These are phyloP conservation scores for Nixonia krombeini DNA, from an alignment of 1,140 invertebrate genomes.

Conservation along the genomic window DNA sequence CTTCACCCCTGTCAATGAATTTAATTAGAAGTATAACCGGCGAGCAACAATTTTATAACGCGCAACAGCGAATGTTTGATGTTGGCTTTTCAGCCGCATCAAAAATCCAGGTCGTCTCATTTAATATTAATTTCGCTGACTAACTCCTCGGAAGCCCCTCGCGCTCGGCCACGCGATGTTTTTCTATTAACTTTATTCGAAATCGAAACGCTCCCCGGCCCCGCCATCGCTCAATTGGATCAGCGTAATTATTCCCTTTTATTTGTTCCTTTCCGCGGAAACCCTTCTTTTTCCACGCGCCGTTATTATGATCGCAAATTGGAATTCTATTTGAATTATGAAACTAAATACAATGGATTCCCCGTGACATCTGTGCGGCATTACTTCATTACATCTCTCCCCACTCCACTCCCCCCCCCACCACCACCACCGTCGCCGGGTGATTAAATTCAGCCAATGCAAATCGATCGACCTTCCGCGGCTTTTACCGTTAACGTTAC, in stretches of 20 bases:
- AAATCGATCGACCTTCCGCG: too few species aligned
- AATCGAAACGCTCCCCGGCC: slow-evolving; percentile 57
- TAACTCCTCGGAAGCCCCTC: slow-evolving; percentile 29
- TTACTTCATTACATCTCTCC: too few species aligned
- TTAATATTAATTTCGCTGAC: slow-evolving; percentile 56
- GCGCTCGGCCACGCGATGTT: slow-evolving; percentile 57
- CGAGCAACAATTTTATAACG: too few species aligned
- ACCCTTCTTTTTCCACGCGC: slow-evolving; percentile 9
- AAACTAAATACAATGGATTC: not conserved
- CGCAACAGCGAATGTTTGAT: too few species aligned
- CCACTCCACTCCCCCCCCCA: too few species aligned
- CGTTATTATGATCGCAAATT: slow-evolving; percentile 25
- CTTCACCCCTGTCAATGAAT: too few species aligned
- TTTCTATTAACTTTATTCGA: slow-evolving; percentile 69
- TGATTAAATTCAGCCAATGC: too few species aligned
- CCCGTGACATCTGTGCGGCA: too few species aligned
- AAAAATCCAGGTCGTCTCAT: slow-evolving; percentile 4
- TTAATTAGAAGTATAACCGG: too few species aligned
- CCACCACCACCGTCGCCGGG: too few species aligned
- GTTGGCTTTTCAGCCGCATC: slow-evolving; percentile 3
- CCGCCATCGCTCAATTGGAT: slow-evolving; percentile 21
- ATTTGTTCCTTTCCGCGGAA: slow-evolving; percentile 12
- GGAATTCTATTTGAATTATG: slow-evolving; percentile 21
- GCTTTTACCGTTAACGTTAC: too few species aligned
- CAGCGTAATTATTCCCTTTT: slow-evolving; percentile 32